Evolutionary conservation across 2,113 vertebrate genomes (phyloP).

Genomic region (Hoplias malabaricus): DNA sequence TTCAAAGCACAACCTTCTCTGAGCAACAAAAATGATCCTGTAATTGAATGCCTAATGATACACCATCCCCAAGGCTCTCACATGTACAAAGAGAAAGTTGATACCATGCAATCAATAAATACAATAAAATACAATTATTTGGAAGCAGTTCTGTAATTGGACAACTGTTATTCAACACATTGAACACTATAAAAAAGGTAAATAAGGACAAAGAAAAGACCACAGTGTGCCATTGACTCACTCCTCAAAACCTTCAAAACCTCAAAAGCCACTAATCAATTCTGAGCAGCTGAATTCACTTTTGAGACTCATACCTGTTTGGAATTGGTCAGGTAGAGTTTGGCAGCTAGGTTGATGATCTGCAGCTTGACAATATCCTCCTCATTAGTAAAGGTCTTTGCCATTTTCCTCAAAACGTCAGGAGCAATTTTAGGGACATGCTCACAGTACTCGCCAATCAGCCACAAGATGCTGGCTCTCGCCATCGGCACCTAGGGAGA

Average conservation of each 20-base stretch:
- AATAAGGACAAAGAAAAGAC: background rate
- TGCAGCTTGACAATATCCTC: conserved; percentile 98
- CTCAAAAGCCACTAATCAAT: background rate
- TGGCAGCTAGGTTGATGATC: conserved; percentile 94
- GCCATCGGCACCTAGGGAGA: conserved; percentile 91
- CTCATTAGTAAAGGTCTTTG: conserved; percentile 93
- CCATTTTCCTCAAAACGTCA: conserved; percentile 95
- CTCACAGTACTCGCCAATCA: conserved; percentile 96
- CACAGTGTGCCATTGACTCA: background rate
- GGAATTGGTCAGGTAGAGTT: conserved; percentile 96
- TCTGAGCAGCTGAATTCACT: background rate
- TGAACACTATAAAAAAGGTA: background rate
- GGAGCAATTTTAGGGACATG: conserved; percentile 94
- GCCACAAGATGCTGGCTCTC: conserved; percentile 95
- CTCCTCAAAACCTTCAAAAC: no score
- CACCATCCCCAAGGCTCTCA: background rate
- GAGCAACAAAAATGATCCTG: background rate
- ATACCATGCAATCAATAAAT: background rate
- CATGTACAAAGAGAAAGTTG: background rate
- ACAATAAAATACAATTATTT: background rate
- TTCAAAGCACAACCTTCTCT: background rate
- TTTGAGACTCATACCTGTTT: conserved; percentile 63
- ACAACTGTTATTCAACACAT: background rate
- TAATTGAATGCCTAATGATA: background rate
- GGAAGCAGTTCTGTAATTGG: background rate